Conservation (phyloP, 2,888 invertebrate species). For the Suillia variegata region DNA sequence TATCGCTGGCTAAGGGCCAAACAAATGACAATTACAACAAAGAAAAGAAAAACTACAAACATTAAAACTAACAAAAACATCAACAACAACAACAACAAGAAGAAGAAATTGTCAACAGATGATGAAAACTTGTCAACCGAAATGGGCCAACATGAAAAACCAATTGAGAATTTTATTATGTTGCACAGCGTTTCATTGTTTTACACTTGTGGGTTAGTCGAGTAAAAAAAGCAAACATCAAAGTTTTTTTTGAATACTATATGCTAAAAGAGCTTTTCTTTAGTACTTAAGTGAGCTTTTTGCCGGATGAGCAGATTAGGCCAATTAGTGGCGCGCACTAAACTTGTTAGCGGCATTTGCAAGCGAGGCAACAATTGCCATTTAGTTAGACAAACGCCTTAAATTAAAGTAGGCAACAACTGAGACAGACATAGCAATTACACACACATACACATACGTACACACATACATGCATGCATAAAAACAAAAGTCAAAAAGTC, state of each 20-base stretch:
- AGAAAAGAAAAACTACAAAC: no score
- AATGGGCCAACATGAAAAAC: not conserved
- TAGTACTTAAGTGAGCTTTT: not conserved
- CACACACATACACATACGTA: not conserved
- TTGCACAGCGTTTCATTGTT: no score
- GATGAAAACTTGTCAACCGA: conserved; percentile 5
- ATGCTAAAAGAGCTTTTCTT: not conserved
- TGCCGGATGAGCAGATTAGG: no score
- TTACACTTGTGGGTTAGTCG: no score
- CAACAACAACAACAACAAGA: not conserved
- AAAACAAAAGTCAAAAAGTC: not conserved
- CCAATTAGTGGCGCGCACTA: not conserved
- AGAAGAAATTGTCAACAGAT: not conserved
- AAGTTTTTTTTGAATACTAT: not conserved
- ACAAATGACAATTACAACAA: conserved; percentile 22
- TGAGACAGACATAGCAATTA: not conserved
- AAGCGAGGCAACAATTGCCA: conserved; percentile 22
- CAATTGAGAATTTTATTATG: conserved; percentile 22
- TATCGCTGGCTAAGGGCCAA: conserved; percentile 27
- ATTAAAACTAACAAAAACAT: no score
- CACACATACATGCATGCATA: not conserved
- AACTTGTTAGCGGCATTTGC: conserved; percentile 10
- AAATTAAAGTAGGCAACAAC: no score
- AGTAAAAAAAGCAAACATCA: no score
- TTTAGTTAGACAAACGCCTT: not conserved